Conservation (phyloP, 2,888 invertebrate genomes). For the Stratiomys singularior region DNA sequence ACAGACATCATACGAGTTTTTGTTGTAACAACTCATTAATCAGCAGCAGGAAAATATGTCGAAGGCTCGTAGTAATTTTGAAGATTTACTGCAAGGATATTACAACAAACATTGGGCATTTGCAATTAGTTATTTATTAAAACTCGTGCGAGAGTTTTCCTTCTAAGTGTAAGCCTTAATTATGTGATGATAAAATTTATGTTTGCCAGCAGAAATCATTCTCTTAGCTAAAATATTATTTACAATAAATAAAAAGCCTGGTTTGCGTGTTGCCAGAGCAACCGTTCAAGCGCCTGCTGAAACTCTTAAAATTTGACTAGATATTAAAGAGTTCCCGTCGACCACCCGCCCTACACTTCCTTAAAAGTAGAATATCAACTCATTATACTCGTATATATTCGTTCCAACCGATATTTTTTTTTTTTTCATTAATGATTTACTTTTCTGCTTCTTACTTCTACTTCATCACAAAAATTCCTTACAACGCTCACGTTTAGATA, state of each 20-base stretch:
- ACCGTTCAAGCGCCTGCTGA: neutral
- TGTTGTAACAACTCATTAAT: too few species aligned
- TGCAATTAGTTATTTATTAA: too few species aligned
- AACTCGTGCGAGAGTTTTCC: too few species aligned
- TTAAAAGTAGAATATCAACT: neutral
- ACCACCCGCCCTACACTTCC: neutral
- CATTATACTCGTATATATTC: neutral
- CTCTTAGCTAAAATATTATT: constrained; percentile 22
- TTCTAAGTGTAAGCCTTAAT: neutral
- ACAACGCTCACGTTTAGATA: neutral
- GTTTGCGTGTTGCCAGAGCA: neutral
- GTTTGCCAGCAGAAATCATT: neutral
- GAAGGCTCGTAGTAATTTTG: too few species aligned
- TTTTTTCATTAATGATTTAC: neutral
- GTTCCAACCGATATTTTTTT: neutral
- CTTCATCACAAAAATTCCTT: neutral
- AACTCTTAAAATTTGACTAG: constrained; percentile 42
- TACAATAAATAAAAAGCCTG: constrained; percentile 16
- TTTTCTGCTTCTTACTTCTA: neutral
- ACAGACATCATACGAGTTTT: too few species aligned
- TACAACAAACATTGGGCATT: too few species aligned
- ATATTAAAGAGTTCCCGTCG: constrained; percentile 38
- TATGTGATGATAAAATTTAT: neutral
- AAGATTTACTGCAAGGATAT: too few species aligned
- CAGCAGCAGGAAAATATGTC: too few species aligned